phyloP scores from a whole-genome alignment of 1,140 invertebrate genomes.

The Dryas iulia region DNA sequence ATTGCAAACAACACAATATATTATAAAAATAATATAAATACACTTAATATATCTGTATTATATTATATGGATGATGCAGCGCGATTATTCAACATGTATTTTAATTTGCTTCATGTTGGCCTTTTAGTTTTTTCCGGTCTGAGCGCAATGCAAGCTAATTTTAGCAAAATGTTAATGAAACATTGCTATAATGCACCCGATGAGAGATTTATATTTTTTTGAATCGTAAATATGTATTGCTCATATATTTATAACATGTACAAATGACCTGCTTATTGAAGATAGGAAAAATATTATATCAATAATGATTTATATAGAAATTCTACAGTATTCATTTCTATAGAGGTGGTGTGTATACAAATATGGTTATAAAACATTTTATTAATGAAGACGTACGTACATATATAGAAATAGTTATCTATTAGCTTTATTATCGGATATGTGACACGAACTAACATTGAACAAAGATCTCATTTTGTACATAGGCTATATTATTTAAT shows the following conservation, averaged over 20 bases:
- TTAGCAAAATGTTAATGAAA: conserved; percentile 25
- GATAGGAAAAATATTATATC: neutral
- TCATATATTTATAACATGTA: neutral
- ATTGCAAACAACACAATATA: neutral
- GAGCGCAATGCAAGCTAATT: conserved; percentile 15
- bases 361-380: too few relatives aligned
- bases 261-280: neutral
- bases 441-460: too few relatives aligned
- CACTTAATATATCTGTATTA: neutral
- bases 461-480: too few relatives aligned
- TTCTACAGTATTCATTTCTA: neutral
- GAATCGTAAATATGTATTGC: conserved; percentile 15
- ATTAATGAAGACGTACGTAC: too few relatives aligned
- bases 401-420: too few relatives aligned
- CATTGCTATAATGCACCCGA: conserved; percentile 21
- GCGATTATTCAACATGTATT: conserved; percentile 11
- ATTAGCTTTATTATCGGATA: too few relatives aligned
- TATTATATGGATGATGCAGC: neutral
- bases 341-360: too few relatives aligned
- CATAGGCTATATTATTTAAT: too few relatives aligned
- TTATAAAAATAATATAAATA: neutral
- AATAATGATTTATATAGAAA: neutral
- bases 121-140: conserved; percentile 19
- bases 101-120: conserved; percentile 22
- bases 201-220: conserved; percentile 21